Conservation (phyloP, 2,113 vertebrate species). For the Aegotheles bennettii region DNA sequence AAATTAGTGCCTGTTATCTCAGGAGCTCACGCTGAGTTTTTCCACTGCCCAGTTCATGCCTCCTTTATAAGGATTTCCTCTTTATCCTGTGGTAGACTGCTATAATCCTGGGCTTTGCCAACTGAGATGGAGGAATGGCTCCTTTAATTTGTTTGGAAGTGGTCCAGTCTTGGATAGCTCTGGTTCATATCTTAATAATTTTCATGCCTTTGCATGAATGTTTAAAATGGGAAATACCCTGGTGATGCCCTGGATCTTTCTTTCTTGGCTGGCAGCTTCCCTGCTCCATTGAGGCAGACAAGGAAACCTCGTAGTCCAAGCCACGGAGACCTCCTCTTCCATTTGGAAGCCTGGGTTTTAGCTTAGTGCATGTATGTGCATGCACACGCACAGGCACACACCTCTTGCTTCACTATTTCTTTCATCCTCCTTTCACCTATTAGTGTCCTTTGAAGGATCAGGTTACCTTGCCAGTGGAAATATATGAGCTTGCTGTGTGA, state of each 20-base stretch:
- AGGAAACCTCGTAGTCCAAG: neutral
- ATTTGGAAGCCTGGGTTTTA: neutral
- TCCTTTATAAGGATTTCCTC: conserved; percentile 3
- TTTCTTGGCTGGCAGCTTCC: neutral
- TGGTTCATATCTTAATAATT: conserved; percentile 38
- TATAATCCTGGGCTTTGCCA: neutral
- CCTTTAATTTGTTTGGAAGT: conserved; percentile 57
- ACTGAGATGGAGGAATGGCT: conserved; percentile 39
- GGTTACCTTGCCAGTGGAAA: conserved; percentile 75
- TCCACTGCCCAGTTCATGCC: neutral
- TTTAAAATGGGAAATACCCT: conserved; percentile 40
- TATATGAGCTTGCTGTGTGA: conserved; percentile 69
- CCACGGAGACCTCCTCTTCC: neutral
- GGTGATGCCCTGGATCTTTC: conserved; percentile 2
- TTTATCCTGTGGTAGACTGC: conserved; percentile 10
- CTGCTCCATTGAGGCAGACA: neutral
- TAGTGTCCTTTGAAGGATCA: conserved; percentile 66
- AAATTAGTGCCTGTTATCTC: neutral
- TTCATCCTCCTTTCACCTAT: conserved; percentile 30
- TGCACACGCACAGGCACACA: neutral
- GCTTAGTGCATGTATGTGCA: neutral
- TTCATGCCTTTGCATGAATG: conserved; percentile 34
- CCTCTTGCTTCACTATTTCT: conserved; percentile 2
- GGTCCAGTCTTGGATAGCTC: conserved; percentile 40
- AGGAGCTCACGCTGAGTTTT: neutral